A percentile compares a stretch with the other conserved stretches of the same genome.
Conservation (phyloP, 2,797 vertebrate species). For the Etheostoma perlongum region DNA sequence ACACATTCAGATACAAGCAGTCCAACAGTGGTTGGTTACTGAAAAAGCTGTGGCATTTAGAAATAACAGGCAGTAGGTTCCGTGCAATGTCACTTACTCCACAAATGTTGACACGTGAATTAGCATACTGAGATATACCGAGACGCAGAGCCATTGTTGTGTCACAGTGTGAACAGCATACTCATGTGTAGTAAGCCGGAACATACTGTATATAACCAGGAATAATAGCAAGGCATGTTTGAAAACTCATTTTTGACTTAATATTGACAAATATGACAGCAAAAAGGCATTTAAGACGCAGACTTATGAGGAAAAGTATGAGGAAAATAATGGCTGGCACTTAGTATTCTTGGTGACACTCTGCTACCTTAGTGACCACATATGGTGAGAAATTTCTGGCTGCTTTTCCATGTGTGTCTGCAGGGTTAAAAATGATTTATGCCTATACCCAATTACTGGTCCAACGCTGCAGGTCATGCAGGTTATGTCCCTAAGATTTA, state of each 20-base stretch:
- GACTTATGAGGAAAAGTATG: neutral
- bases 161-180: neutral
- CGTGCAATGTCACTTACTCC: neutral
- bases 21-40: neutral
- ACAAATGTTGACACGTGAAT: neutral
- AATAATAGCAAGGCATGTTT: neutral
- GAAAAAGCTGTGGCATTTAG: neutral
- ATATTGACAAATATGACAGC: neutral
- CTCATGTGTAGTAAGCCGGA: neutral
- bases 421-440: conserved; percentile 36
- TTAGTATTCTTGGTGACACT: conserved; percentile 14
- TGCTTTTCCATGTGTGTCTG: conserved; percentile 22
- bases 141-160: neutral
- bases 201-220: too few relatives aligned
- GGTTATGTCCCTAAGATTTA: conserved; percentile 25
- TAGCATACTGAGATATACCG: neutral
- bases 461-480: conserved; percentile 29
- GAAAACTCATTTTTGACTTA: neutral
- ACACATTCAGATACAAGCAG: neutral
- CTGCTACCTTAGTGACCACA: neutral
- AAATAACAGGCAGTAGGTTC: neutral
- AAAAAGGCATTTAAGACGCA: neutral
- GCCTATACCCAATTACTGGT: conserved; percentile 16
- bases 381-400: neutral
- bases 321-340: neutral